Percentiles rank a stretch among this genome's conserved stretches.
Conservation (phyloP, 1,140 invertebrate species). For the Polypedilum vanderplanki region DNA sequence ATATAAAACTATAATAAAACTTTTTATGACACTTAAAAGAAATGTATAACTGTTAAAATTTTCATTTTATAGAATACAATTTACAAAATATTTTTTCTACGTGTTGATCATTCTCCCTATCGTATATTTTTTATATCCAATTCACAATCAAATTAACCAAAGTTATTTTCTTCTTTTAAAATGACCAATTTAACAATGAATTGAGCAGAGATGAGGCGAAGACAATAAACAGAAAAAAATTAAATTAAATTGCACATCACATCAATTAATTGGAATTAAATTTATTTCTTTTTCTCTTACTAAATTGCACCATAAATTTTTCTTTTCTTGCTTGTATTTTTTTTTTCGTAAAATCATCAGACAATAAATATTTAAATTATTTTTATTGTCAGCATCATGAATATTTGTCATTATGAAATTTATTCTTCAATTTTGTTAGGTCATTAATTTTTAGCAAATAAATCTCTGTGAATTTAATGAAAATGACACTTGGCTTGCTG, state of each 20-base stretch:
- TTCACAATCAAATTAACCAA: conserved; percentile 7
- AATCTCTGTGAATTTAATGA: background rate
- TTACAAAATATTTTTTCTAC: too few relatives aligned
- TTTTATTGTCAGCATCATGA: background rate
- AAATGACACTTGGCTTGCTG: background rate
- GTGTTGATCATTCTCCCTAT: too few relatives aligned
- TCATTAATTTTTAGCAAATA: too few relatives aligned
- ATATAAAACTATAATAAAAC: too few relatives aligned
- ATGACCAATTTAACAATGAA: conserved; percentile 10
- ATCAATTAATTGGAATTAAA: conserved; percentile 28
- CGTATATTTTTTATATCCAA: background rate
- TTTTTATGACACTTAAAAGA: too few relatives aligned
- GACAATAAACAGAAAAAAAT: background rate
- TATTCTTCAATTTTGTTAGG: too few relatives aligned
- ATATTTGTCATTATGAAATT: too few relatives aligned
- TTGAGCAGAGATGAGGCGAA: background rate
- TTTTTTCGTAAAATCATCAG: background rate
- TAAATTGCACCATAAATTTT: conserved; percentile 26
- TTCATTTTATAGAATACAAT: too few relatives aligned
- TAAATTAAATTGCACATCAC: conserved; percentile 28
- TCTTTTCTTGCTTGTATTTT: background rate
- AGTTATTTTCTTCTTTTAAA: background rate
- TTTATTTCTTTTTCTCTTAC: conserved; percentile 22
- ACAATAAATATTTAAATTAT: background rate
- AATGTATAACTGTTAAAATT: too few relatives aligned